Evolutionary conservation across 2,888 invertebrate species (phyloP), one percentile per base, ranked within the genome.

Genomic region (Metacarcinus magister): DNA sequence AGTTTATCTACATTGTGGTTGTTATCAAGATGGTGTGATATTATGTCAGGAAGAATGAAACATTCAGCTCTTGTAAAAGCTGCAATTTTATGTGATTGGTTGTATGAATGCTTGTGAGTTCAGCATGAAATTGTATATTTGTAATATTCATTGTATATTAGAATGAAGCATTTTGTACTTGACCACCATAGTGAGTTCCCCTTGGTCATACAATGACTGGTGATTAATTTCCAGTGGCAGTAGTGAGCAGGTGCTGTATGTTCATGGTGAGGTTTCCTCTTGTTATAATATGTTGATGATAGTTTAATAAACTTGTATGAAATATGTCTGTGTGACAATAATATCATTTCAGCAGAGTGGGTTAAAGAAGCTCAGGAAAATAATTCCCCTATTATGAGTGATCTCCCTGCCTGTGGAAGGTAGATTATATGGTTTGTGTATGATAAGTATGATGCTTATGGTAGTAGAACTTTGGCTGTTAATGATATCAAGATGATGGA

Each of bases 241-340:
- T 67, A 93, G 95, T 93, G 54, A 89, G 93, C 87, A 93, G 95
- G 95, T 95, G 95, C 93, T 95, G 95, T 95, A 93, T 93, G 60
- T 92, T 93, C 93, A 89, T 89, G 95, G 93, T 44, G 60, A 93
- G 39, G 87, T 93, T 89, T 93, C 92, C 75, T 82, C 82, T 93
- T 95, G 93, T 93, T 89, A 93, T 75, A 90, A 60, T 89, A 43
- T 60, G 67, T 93, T 89, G 93, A 93, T 91, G 39, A 75, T 32
- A 90, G 87, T 95, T 95, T 95, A 95, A 95, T 95, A 95, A 95
- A 95, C 82, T 95, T 95, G 67, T 95, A 95, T 28, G 89, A 93
- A 93, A 87, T 16, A 44, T 48, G 43, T n/a, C n/a, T n/a, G 75
- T 28, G 10, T 82, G 23, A 82, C n/a, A 8, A 8, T 39, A 5